Base-by-base conservation (phyloP, 1,140 invertebrate species). In the Drosophila littoralis region DNA sequence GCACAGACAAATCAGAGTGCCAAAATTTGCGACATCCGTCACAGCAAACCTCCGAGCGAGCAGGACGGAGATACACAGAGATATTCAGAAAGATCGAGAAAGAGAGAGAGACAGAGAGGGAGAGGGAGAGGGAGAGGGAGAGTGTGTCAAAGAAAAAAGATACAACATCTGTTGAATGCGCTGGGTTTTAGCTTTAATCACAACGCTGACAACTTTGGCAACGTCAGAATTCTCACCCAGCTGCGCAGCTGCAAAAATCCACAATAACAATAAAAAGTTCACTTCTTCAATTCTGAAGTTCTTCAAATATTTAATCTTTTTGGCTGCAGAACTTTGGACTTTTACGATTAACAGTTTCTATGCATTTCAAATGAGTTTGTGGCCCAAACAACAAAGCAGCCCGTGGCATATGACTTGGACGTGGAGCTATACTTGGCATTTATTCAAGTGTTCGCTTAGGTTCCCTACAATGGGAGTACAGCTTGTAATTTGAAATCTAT, bases 21-120 rank as follows among this genome's bases (percentile, higher is more conserved):
- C 77, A 81, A 86, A 82, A 86, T 86, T 88, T 71, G 83, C 79
- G 63, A 86, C 76, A 88, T 86, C 83, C 83, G 83, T 86, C 73
- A 60, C 35, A 32, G 43, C 17, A 55, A 43, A 33, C 28, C 51
- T 35, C 13, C 33, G 33, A 38, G 7, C 13, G 35, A 50, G 7
- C 42, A 6, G 46, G 7, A 46, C 2, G 17, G 8, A 32, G 6
- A 40, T 33, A 51, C 3, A 17, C 9, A 58, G 8, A 46, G 6
- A 38, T 6, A 6, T 7, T 28, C 22, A 43, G 10, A 48, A 9
- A 46, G n/a, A 36, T 22, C 43, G n/a, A 36, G 4, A 36, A 3
- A 15, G 8, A 17, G 9, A 35, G 13, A 46, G 2, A 36, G 8
- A 36, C 8, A 1, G 28, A 35, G n/a, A 38, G 13, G 36, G 28